Conservation (phyloP, 2,113 vertebrate species). For the Petroica traversi region DNA sequence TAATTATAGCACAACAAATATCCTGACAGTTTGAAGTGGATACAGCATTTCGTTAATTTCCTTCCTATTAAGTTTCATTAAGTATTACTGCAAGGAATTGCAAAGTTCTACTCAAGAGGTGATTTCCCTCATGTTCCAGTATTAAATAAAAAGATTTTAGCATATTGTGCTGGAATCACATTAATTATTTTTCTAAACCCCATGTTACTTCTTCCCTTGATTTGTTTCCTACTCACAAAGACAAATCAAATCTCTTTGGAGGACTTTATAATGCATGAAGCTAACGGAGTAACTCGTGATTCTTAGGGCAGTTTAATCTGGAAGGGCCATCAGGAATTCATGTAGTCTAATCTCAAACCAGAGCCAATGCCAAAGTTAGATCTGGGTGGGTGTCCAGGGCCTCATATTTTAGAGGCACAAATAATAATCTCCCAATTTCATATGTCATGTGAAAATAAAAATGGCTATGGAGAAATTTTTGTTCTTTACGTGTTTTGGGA, state of each 20-base stretch:
- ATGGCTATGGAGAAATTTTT: neutral
- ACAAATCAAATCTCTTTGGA: neutral
- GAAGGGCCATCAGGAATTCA: neutral
- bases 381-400: neutral
- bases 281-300: neutral
- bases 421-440: neutral
- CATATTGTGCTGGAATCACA: neutral
- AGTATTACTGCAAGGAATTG: neutral
- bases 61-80: neutral
- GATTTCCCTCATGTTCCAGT: neutral
- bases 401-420: neutral
- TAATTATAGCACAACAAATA: neutral
- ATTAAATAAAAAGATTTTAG: neutral
- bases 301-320: neutral
- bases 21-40: neutral
- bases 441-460: neutral
- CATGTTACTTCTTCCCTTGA: neutral
- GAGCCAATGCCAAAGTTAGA: neutral
- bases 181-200: neutral
- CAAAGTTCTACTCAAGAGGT: neutral
- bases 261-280: neutral
- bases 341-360: neutral
- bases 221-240: neutral
- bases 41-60: neutral
- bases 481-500: conserved; percentile 15